Conservation (phyloP, 2,797 vertebrate species). For the Protosalanx chinensis region DNA sequence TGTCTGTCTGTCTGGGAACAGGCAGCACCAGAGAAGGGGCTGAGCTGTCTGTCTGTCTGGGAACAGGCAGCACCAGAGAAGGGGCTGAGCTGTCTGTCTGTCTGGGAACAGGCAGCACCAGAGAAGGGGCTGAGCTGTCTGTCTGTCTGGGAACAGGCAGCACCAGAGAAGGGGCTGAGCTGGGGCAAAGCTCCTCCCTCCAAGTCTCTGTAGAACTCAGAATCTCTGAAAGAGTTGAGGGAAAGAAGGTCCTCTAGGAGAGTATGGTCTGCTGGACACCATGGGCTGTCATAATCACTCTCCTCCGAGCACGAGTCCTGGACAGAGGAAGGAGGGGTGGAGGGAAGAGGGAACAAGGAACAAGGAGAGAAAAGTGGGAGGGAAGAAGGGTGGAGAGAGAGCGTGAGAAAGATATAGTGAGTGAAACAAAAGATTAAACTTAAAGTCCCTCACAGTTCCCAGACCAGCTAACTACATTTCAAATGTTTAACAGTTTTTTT, state of each 20-base stretch:
- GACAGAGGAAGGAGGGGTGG: background rate
- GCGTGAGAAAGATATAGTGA: background rate
- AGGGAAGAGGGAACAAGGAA: background rate
- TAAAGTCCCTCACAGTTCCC: too few relatives aligned
- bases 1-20: background rate
- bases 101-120: background rate
- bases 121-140: slow-evolving; percentile 2
- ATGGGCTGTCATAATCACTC: slow-evolving; percentile 69
- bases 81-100: slow-evolving; percentile 4
- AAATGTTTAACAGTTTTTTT: too few relatives aligned
- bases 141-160: background rate
- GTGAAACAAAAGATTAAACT: background rate
- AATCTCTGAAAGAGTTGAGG: slow-evolving; percentile 74
- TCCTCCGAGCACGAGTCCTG: slow-evolving; percentile 78
- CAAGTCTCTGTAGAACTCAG: slow-evolving; percentile 83
- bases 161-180: slow-evolving; percentile 5
- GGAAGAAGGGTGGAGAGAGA: background rate
- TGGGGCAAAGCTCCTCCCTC: slow-evolving; percentile 44
- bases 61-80: background rate
- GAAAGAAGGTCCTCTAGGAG: slow-evolving; percentile 80
- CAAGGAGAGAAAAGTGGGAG: background rate
- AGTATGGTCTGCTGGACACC: slow-evolving; percentile 58
- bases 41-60: background rate
- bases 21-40: background rate
- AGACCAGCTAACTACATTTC: too few relatives aligned